A percentile compares a stretch with the other conserved stretches of the same genome.
phyloP scores from a whole-genome alignment of 1,140 invertebrate species.

The Drosophila bocki region DNA sequence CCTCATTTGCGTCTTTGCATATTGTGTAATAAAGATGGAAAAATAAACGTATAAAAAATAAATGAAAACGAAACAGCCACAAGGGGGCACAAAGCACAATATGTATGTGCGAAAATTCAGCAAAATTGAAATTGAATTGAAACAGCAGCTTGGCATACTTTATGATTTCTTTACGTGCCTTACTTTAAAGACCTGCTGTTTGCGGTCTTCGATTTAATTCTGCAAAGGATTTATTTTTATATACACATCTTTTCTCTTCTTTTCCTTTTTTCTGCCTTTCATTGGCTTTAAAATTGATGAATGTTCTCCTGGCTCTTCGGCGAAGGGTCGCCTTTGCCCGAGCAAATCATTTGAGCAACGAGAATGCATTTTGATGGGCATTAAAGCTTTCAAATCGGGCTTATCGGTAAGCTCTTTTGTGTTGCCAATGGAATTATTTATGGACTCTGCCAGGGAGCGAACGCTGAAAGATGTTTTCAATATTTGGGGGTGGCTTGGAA shows the following conservation, averaged over 20 bases:
- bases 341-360: conserved; percentile 40
- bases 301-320: conserved; percentile 36
- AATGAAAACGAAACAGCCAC: conserved; percentile 13
- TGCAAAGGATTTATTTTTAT: conserved; percentile 10
- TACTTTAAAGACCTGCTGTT: conserved; percentile 42
- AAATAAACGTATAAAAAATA: conserved; percentile 1
- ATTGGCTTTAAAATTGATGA: conserved; percentile 73
- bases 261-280: conserved; percentile 28
- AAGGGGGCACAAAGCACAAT: conserved; percentile 27
- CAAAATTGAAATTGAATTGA: conserved; percentile 54
- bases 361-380: conserved; percentile 71
- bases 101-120: conserved; percentile 60
- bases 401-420: conserved; percentile 63
- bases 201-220: conserved; percentile 56
- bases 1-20: conserved; percentile 42
- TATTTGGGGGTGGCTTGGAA: neutral
- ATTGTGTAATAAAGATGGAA: conserved; percentile 61
- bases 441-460: conserved; percentile 34
- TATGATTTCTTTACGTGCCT: conserved; percentile 69
- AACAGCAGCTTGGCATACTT: conserved; percentile 47
- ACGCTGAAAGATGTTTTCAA: conserved; percentile 15
- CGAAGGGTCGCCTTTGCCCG: conserved; percentile 3
- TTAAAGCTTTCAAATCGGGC: conserved; percentile 63
- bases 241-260: neutral
- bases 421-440: conserved; percentile 62